Base-by-base conservation (phyloP, 53 echinoderm and acorn worm genomes). In the Hippasteria phrygiana region DNA sequence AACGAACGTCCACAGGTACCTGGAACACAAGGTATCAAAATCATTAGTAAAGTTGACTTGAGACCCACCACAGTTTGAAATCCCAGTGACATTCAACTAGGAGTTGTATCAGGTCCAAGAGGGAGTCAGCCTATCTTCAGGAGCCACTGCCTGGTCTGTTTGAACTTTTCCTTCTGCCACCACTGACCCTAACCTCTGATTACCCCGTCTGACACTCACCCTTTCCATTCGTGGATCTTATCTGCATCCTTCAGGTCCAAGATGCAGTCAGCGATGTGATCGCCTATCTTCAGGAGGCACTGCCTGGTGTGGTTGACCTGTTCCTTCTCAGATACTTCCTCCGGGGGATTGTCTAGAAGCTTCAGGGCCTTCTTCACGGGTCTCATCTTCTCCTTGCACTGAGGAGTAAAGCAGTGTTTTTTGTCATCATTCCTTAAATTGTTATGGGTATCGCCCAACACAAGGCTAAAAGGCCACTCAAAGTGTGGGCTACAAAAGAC, bases 381-480 rank as follows among this genome's bases (percentile, higher is more conserved):
- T 74, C 99, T 87, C 99, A 99, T 99, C 73, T 91, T 88, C 73
- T 99, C 99, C 56, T 98, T 99, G 75, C 99, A 99, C 99, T 99
- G 66, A 43, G 7, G 22, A 55, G 59, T 9, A 42, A 62, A n/a
- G n/a, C n/a, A n/a, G n/a, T n/a, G n/a, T n/a, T n/a, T n/a, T n/a
- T n/a, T n/a, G n/a, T n/a, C n/a, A n/a, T n/a, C n/a, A n/a, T n/a
- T n/a, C n/a, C n/a, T n/a, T n/a, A n/a, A n/a, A n/a, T n/a, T n/a
- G n/a, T n/a, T n/a, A n/a, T n/a, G n/a, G n/a, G n/a, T n/a, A n/a
- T n/a, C n/a, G n/a, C n/a, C n/a, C n/a, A n/a, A n/a, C n/a, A n/a
- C n/a, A n/a, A n/a, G n/a, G n/a, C n/a, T n/a, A n/a, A n/a, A n/a
- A n/a, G n/a, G n/a, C n/a, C n/a, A n/a, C n/a, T n/a, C n/a, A n/a